Evolutionary conservation across 2,113 vertebrate species (phyloP), one percentile per base, ranked within the genome.

Genomic region (Poeciliopsis turrubarensis): DNA sequence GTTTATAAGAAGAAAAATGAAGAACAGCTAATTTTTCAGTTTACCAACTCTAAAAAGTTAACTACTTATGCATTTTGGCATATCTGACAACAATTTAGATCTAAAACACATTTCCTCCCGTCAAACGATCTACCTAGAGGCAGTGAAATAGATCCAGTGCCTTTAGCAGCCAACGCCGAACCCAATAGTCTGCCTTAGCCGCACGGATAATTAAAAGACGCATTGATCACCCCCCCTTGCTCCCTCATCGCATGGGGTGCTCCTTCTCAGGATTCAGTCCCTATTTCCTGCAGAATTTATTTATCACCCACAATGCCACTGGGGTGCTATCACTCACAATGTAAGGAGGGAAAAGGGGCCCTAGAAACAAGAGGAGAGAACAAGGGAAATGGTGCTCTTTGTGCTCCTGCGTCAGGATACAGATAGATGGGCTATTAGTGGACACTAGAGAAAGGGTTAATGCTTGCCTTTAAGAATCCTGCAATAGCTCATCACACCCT

Each of bases 211-310:
- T 93, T 94, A 92, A 94, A 91, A 94, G 91, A 86, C 29, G 41
- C 89, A 94, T 93, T 86, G 93, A 94, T 94, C 87, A 68, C 77
- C 9, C 10, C 2, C 3, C 3, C 5, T 13, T 5, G 70, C 3
- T 3, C n/a, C 34, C 74, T 72, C 60, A 71, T 85, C 61, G 63
- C 66, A 30, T 67, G 70, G 75, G 74, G 75, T 27, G 83, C 88
- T 69, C 65, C 79, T 65, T 64, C 81, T 77, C 81, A 79, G 89
- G 85, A 89, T 88, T 87, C 81, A 86, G 86, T 89, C 89, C 80
- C 91, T 80, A 83, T 90, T 92, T 92, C 88, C 93, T 88, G 72
- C 80, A 82, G 89, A 92, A 92, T 92, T 90, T 91, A 92, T 93
- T 87, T 88, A 90, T 92, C 89, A 90, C 90, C 85, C 89, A 66